Evolutionary conservation across 1,140 invertebrate genomes (phyloP).

Genomic region (Matsumurasca onukii): DNA sequence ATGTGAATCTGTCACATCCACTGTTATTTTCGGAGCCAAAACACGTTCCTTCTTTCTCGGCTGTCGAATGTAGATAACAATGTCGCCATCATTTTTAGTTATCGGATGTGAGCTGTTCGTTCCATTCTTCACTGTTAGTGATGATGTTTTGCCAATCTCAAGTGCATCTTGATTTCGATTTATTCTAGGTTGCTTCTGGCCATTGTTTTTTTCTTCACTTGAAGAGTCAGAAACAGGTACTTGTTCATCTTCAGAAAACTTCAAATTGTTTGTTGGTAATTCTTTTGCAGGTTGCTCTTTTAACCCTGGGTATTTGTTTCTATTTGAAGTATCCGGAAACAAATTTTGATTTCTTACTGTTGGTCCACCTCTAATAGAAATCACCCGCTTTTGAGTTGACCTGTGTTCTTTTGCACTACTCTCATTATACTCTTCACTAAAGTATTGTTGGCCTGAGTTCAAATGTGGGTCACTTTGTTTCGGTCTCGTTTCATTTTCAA

Average conservation of each 20-base stretch:
- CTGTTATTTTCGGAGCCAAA: background rate
- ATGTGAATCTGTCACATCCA: background rate
- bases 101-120: too few species aligned
- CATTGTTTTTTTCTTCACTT: background rate
- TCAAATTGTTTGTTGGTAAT: background rate
- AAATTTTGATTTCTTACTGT: too few species aligned
- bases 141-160: too few species aligned
- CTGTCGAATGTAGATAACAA: background rate
- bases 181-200: background rate
- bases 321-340: background rate
- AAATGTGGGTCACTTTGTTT: too few species aligned
- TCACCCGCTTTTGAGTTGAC: too few species aligned
- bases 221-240: background rate
- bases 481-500: too few species aligned
- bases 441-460: too few species aligned
- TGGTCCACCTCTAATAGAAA: too few species aligned
- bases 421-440: background rate
- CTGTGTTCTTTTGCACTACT: background rate
- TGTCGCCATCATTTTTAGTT: background rate
- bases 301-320: background rate
- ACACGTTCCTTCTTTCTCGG: background rate
- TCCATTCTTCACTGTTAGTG: too few species aligned
- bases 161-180: too few species aligned
- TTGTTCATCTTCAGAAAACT: background rate
- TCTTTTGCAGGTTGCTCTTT: background rate